Base-by-base conservation (phyloP, 2,113 vertebrate genomes). In the Bubo blakistoni region DNA sequence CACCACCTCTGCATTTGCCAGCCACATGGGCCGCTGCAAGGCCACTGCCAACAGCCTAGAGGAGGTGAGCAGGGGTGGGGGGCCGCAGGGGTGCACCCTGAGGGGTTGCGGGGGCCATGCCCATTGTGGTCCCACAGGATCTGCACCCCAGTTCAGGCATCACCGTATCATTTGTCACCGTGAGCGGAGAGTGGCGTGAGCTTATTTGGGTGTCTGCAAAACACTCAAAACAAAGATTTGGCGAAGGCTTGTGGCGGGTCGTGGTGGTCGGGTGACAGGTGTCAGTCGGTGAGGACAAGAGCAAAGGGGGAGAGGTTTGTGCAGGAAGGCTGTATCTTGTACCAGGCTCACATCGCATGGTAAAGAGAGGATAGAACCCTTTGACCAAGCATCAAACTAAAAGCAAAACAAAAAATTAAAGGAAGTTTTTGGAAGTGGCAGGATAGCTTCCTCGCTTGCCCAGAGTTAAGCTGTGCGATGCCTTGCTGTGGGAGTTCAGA, bases 1-100 rank as follows among this genome's bases (percentile, higher is more conserved):
- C 30, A 98, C 97, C 40, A 98, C 97, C 40, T 98, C 98, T 49
- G 95, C 97, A 40, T 98, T 98, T 4, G 49, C 85, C 93, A 98
- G 93, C 49, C 96, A 95, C 73, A 91, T 97, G 97, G 92, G 95
- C 86, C 89, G 78, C 88, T 98, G 97, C 86, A 96, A 97, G 88
- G 98, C 97, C 95, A 88, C 97, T 4, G 96, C 94, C 25, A 88
- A 86, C 76, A 97, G 71, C 86, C 88, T 98, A 58, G 97, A 98
- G 59, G 96, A 98, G 97, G 98, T 98, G 96, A 91, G 93, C 3
- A 20, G 29, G 38, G 29, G 21, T 1, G 2, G 42, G 49, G 18
- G 36, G 30, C 52, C 7, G 5, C 3, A 22, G 30, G 26, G 42
- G 14, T 27, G 27, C 42, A 47, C 13, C 8, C 54, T 0, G 2